A percentile compares a stretch with the other conserved stretches of the same genome.
These are phyloP conservation scores for Alosa sapidissima DNA, from an alignment of 2,797 vertebrate genomes.

Conservation along the genomic window DNA sequence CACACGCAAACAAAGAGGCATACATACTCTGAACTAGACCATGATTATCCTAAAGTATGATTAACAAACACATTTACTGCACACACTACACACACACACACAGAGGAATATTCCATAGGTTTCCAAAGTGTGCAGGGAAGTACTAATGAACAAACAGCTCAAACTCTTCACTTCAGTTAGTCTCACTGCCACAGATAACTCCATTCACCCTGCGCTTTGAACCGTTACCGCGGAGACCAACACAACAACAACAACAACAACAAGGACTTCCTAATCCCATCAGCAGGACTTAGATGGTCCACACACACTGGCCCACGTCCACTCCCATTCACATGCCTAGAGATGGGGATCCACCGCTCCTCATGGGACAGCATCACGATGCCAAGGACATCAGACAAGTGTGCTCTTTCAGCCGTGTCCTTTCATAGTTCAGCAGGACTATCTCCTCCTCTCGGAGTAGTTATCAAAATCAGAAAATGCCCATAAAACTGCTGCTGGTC, in stretches of 20 bases:
- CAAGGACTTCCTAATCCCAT: background rate
- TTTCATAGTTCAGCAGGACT: no score
- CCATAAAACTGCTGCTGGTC: no score
- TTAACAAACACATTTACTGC: no score
- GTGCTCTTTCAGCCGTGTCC: no score
- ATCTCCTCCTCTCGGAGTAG: no score
- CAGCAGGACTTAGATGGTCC: background rate
- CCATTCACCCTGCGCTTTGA: background rate
- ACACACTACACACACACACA: no score
- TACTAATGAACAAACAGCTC: background rate
- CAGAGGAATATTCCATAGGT: background rate
- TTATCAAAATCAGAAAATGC: no score
- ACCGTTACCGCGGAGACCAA: background rate
- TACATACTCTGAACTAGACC: no score
- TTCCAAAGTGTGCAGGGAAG: background rate
- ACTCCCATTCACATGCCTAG: background rate
- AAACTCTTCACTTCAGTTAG: background rate
- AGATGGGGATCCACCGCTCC: background rate
- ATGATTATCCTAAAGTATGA: no score
- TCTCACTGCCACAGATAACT: background rate
- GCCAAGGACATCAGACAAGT: no score
- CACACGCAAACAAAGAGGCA: no score
- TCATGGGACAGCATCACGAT: no score
- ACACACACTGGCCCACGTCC: background rate
- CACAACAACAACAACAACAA: constrained; percentile 11